Base-by-base conservation (phyloP, 2,888 invertebrate species). In the Drosophila helvetica region DNA sequence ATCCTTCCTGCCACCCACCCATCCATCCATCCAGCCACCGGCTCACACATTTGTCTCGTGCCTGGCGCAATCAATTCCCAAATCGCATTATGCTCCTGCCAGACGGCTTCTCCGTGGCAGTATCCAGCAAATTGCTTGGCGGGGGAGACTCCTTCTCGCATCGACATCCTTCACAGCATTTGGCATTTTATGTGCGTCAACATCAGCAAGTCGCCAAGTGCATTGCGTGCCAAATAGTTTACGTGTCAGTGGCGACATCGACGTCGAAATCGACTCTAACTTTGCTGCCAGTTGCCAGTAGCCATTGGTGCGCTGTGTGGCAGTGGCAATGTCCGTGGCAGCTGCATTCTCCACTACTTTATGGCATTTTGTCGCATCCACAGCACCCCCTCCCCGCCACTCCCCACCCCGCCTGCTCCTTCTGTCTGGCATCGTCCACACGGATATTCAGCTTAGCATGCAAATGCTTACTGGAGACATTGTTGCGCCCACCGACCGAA, bases 211-310 rank as follows among this genome's bases (percentile, higher is more conserved):
- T 79, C 74, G 73, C 86, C 81, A 80, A 83, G 80, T 79, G 88
- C 88, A 89, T 75, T 87, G 84, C 83, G 89, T 85, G 84, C 79
- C 89, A 89, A 85, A 85, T 89, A 80, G 80, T 85, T 89, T 88
- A 88, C 89, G 86, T 89, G 86, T 78, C 77, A 72, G 78, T 69
- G 84, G 71, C 72, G 79, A 60, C 70, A 66, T 53, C 77, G 46
- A 42, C 60, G 47, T 50, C 63, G 19, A 30, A 22, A 27, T 45
- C 30, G 33, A 48, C 60, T 27, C 27, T 51, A 56, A 64, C 70
- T 63, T 54, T 57, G n/a, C 38, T 38, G 38, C 38, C 38, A 15
- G 33, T 33, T 33, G 6, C 38, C 38, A 38, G 1, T 38, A 6
- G 38, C 38, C 38, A 38, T 6, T 38, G 38, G 38, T 22, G 27